A percentile compares a stretch with the other conserved stretches of the same genome.
Conservation (phyloP, 1,140 invertebrate genomes). For the Cardiocondyla obscurior region DNA sequence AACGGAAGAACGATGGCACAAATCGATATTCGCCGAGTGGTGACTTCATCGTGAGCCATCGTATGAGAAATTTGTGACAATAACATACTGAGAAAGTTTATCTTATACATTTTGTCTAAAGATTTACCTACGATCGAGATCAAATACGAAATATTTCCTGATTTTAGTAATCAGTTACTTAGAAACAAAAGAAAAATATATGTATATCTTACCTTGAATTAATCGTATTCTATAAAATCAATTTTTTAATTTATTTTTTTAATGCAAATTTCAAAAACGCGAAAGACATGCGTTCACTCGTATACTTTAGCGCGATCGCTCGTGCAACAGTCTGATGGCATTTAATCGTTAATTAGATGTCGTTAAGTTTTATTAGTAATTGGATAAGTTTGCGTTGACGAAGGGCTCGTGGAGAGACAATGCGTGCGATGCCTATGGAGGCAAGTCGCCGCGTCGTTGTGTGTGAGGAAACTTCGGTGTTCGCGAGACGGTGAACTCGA, state of each 20-base stretch:
- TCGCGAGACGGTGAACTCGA: constrained; percentile 28
- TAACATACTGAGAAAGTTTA: background rate
- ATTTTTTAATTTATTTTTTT: background rate
- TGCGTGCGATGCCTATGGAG: background rate
- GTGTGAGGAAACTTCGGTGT: constrained; percentile 8
- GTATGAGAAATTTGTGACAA: constrained; percentile 13
- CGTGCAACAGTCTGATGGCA: constrained; percentile 2
- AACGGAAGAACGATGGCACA: background rate
- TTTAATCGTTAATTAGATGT: constrained; percentile 59
- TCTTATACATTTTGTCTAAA: background rate
- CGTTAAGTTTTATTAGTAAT: constrained; percentile 54
- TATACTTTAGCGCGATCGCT: background rate
- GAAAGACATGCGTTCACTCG: background rate
- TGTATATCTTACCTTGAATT: background rate
- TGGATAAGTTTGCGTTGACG: constrained; percentile 51
- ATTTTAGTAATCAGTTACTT: background rate
- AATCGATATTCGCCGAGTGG: constrained; percentile 33
- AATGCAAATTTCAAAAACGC: background rate
- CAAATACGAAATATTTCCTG: background rate
- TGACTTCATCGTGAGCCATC: background rate
- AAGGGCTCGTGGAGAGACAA: background rate
- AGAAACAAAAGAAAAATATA: too few species aligned
- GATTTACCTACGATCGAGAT: background rate
- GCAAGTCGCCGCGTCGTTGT: background rate
- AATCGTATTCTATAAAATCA: background rate